These are phyloP conservation scores for Merops nubicus DNA, from an alignment of 2,113 vertebrate species.

Conservation along the genomic window DNA sequence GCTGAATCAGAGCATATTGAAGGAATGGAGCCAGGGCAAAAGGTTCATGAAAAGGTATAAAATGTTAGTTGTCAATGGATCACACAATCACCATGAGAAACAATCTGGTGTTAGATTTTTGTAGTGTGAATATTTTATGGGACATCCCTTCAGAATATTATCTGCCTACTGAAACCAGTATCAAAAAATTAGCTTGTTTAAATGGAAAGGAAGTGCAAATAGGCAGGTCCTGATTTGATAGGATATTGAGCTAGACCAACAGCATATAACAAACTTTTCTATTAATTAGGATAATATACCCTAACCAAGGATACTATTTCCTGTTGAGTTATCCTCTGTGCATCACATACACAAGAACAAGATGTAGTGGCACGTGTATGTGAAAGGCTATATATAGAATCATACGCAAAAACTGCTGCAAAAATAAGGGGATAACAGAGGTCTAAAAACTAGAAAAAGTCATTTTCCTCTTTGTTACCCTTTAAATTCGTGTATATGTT, in stretches of 20 bases:
- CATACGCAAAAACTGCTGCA: neutral
- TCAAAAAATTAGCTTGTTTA: neutral
- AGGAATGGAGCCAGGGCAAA: constrained; percentile 88
- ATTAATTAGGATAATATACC: fast-evolving
- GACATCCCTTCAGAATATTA: neutral
- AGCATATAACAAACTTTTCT: neutral
- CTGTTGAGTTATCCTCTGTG: neutral
- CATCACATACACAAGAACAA: neutral
- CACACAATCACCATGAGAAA: neutral
- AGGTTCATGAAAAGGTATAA: constrained; percentile 91
- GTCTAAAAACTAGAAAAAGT: neutral
- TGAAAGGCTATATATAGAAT: neutral
- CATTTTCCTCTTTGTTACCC: neutral
- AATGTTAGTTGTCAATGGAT: neutral
- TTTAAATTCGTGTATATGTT: neutral
- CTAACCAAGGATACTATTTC: neutral
- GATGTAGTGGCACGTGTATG: fast-evolving
- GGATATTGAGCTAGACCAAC: neutral
- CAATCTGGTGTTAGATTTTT: neutral
- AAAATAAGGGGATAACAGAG: neutral
- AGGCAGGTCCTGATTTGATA: neutral
- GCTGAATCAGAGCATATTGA: constrained; percentile 88
- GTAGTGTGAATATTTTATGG: neutral
- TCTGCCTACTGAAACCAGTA: neutral
- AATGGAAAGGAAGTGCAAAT: neutral